A percentile compares a stretch with the other conserved stretches of the same genome.
Conservation (phyloP, 2,113 vertebrate genomes). For the Triplophysa dalaica region DNA sequence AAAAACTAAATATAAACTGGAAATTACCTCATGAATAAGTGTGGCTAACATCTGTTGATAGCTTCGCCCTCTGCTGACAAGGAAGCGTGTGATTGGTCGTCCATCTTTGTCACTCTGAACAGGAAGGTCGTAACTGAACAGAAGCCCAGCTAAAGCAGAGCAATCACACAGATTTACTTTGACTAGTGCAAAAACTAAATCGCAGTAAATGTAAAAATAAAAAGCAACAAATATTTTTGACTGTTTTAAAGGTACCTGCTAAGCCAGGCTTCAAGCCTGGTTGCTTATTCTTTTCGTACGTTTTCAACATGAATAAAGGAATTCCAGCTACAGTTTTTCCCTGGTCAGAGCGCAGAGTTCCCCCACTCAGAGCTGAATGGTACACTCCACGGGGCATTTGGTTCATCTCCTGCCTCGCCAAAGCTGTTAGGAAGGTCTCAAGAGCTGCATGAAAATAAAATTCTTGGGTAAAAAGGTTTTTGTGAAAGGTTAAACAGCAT, state of each 20-base stretch:
- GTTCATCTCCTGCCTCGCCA: slow-evolving; percentile 90
- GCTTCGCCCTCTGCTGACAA: slow-evolving; percentile 82
- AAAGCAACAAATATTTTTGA: no score
- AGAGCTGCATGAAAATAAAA: slow-evolving; percentile 73
- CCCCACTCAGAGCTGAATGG: slow-evolving; percentile 84
- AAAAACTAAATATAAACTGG: no score
- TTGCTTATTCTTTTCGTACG: slow-evolving; percentile 93
- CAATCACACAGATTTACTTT: background rate
- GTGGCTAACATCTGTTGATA: slow-evolving; percentile 87
- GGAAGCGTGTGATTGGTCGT: slow-evolving; percentile 82
- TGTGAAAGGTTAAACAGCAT: background rate
- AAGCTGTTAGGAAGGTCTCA: slow-evolving; percentile 82
- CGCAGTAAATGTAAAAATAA: background rate
- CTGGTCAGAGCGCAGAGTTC: slow-evolving; percentile 74
- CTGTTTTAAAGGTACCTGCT: slow-evolving; percentile 75
- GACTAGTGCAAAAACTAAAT: background rate
- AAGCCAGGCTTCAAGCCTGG: slow-evolving; percentile 92
- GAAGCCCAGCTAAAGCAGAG: slow-evolving; percentile 81
- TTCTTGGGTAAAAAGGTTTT: slow-evolving; percentile 1
- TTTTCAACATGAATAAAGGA: slow-evolving; percentile 88
- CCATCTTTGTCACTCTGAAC: slow-evolving; percentile 85
- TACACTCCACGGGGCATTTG: slow-evolving; percentile 93
- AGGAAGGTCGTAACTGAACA: slow-evolving; percentile 87
- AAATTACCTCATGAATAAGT: slow-evolving; percentile 86
- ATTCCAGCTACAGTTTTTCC: slow-evolving; percentile 86